Base-by-base conservation (phyloP, 2,113 vertebrate species). In the Pygoscelis antarcticus region DNA sequence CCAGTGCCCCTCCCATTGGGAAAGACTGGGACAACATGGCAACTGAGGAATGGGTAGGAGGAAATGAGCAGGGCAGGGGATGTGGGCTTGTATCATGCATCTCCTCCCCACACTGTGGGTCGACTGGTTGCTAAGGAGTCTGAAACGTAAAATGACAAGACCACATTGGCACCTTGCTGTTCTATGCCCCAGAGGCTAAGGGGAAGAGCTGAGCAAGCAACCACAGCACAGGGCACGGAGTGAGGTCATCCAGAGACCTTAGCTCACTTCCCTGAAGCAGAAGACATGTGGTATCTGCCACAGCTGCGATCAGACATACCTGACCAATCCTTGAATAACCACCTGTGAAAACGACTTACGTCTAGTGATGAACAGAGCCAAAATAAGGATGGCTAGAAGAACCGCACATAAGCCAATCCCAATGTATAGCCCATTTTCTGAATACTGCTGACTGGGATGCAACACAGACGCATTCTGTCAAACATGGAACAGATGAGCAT, bases 341-440 rank as follows among this genome's bases (percentile, higher is more conserved):
- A 27, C 62, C 32, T 2, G 3, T 6, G 74, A 21, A 12, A 60
- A 79, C 19, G 17, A 98, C 97, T 98, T 80, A 98, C 98, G 71
- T 84, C 76, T 93, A 27, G 52, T 20, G 30, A 96, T 34, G 32
- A 95, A 13, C 27, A 93, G 60, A 57, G 68, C 47, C 81, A 97
- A 55, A 66, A 71, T 66, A 3, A 98, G 7, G 49, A 74, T 9
- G 61, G 93, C 46, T 54, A 98, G 52, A 13, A 96, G 5, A 3
- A 26, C 55, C 12, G 15, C 77, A 57, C 55, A 71, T 1, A 92
- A 8, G 13, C 57, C 32, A 30, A 96, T 34, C 61, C 89, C 93
- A 13, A 96, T 26, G 44, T 93, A 97, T 2, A 97, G 3, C 16
- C 42, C 27, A 2, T 16, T 42, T 3, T 65, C 38, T 21, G 87